Base-by-base conservation (phyloP, 2,888 invertebrate genomes). In the Eupeodes latifasciatus region DNA sequence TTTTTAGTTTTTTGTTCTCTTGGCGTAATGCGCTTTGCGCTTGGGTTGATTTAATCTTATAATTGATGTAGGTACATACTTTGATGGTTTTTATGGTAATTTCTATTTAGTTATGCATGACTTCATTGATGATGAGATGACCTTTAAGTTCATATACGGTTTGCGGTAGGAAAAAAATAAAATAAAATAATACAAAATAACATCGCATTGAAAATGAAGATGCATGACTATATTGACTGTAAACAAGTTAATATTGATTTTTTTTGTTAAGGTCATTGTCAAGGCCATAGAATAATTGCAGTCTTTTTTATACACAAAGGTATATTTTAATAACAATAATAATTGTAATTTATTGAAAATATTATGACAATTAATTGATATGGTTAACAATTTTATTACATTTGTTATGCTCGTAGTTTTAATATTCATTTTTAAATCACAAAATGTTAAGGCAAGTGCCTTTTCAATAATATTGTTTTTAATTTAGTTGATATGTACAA, bases 71-170 rank as follows among this genome's bases (percentile, higher is more conserved):
- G 12, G 5, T 49, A 27, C 5, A 36, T 2, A 34, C 47, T 59
- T 36, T 59, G 59, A 59, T 71, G 72, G 16, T 59, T 57, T 40
- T 74, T 59, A 59, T 59, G 59, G 59, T 62, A 51, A 59, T 44
- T 71, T 71, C 62, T 62, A 69, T 51, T 64, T 79, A 53, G 79
- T 59, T 79, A 72, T 72, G 79, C 71, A 79, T 79, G 79, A 79
- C 71, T 79, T 79, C 79, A 72, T 53, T 44, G 62, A 51, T 44
- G 40, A 14, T 47, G 53, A 62, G 78, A 49, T 79, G 59, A 59
- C 59, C 59, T 59, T 34, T 16, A 9, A 34, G 34, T 36, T 59
- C 14, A 59, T 59, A 36, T 27, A 59, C 14, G 59, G 34, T 59
- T 59, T 59, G 59, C 14, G 59, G 34, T 59, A 59, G 34, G 34